Conservation (phyloP, 2,888 invertebrate genomes). For the Choreutis nemorana region DNA sequence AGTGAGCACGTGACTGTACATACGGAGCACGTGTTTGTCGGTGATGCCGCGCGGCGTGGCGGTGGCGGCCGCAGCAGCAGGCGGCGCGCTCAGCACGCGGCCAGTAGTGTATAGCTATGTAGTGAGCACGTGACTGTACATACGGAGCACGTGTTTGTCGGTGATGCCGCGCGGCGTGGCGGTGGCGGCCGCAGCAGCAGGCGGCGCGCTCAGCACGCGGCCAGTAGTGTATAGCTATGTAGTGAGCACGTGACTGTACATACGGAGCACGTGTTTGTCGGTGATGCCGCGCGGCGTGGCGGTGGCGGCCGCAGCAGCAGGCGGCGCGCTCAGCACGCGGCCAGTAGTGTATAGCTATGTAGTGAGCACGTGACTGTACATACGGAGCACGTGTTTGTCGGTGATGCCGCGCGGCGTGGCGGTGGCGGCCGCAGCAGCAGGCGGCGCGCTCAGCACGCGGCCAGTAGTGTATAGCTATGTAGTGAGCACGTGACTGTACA, state of each 20-base stretch:
- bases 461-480: too few relatives aligned
- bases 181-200: constrained; percentile 85
- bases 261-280: constrained; percentile 83
- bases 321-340: constrained; percentile 81
- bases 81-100: constrained; percentile 81
- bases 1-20: constrained; percentile 84
- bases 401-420: constrained; percentile 93
- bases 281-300: constrained; percentile 93
- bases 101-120: too few relatives aligned
- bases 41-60: constrained; percentile 93
- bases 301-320: constrained; percentile 85
- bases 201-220: constrained; percentile 81
- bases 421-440: constrained; percentile 85
- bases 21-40: constrained; percentile 83
- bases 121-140: constrained; percentile 84
- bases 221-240: too few relatives aligned
- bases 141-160: constrained; percentile 83
- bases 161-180: constrained; percentile 93
- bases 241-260: constrained; percentile 84
- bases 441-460: constrained; percentile 81
- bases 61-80: constrained; percentile 85
- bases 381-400: constrained; percentile 83
- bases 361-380: constrained; percentile 84
- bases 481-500: constrained; percentile 84
- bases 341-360: too few relatives aligned